Conservation (phyloP, 2,888 invertebrate genomes). For the Argyra leucocephala region DNA sequence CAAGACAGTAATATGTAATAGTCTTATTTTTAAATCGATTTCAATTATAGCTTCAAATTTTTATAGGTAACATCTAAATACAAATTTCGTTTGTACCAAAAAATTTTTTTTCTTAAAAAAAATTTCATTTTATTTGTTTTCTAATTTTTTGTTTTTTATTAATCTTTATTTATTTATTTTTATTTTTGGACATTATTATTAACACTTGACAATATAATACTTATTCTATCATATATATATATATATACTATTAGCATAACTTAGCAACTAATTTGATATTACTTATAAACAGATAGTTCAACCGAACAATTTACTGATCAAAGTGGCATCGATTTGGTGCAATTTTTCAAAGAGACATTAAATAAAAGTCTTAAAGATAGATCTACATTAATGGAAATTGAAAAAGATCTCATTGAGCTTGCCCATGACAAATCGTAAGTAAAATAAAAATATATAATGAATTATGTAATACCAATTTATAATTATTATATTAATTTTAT, state of each 20-base stretch:
- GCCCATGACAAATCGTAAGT: constrained; percentile 71
- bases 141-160: too few relatives aligned
- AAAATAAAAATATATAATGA: not conserved
- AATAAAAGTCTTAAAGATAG: constrained; percentile 86
- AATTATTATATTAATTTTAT: constrained; percentile 11
- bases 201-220: not conserved
- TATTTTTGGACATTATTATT: constrained; percentile 2
- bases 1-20: too few relatives aligned
- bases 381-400: constrained; percentile 72
- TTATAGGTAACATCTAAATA: too few relatives aligned
- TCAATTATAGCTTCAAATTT: too few relatives aligned
- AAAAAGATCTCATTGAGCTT: constrained; percentile 74
- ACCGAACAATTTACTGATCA: constrained; percentile 65
- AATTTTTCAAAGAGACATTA: constrained; percentile 81
- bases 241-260: too few relatives aligned
- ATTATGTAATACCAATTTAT: constrained; percentile 10
- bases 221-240: too few relatives aligned
- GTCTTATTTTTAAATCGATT: too few relatives aligned
- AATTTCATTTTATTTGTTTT: too few relatives aligned
- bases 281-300: constrained; percentile 56
- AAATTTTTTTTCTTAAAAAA: too few relatives aligned
- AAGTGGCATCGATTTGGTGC: constrained; percentile 67
- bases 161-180: too few relatives aligned
- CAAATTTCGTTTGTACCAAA: too few relatives aligned
- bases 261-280: too few relatives aligned